A percentile compares a stretch with the other conserved stretches of the same genome.
Conservation (phyloP, 2,888 invertebrate genomes). For the Acronicta aceris region DNA sequence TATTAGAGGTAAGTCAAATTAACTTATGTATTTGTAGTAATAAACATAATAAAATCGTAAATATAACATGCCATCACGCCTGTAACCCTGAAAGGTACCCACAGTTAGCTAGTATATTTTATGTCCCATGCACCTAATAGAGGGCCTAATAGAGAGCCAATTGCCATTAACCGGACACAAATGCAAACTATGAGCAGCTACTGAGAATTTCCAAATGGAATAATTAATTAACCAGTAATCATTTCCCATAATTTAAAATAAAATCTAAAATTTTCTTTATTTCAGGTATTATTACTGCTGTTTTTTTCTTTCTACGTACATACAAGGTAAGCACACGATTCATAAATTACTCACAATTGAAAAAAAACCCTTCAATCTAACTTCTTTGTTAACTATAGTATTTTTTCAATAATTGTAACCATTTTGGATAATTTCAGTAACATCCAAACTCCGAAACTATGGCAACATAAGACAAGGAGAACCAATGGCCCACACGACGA, state of each 20-base stretch:
- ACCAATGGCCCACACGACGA: slow-evolving; percentile 3
- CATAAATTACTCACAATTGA: not conserved
- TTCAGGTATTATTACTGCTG: slow-evolving; percentile 47
- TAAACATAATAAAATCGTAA: not conserved
- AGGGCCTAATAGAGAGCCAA: no score
- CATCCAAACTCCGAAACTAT: not conserved
- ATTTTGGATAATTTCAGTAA: slow-evolving; percentile 31
- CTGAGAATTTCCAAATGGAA: no score
- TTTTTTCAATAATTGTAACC: not conserved
- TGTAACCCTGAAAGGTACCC: no score
- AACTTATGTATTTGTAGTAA: not conserved
- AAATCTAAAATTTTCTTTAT: slow-evolving; percentile 1
- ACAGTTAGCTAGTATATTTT: no score
- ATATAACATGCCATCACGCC: no score
- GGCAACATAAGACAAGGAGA: slow-evolving; percentile 11
- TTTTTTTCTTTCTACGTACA: slow-evolving; percentile 13
- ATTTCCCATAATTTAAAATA: not conserved
- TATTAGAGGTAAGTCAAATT: slow-evolving; percentile 28
- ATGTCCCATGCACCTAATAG: no score
- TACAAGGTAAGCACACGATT: slow-evolving; percentile 33
- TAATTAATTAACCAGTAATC: no score
- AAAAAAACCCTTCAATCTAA: not conserved
- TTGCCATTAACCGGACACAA: no score
- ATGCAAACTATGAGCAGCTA: no score
- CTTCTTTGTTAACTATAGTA: no score